Evolutionary conservation across 2,888 invertebrate species (phyloP).

Genomic region (Scaeva pyrastri): DNA sequence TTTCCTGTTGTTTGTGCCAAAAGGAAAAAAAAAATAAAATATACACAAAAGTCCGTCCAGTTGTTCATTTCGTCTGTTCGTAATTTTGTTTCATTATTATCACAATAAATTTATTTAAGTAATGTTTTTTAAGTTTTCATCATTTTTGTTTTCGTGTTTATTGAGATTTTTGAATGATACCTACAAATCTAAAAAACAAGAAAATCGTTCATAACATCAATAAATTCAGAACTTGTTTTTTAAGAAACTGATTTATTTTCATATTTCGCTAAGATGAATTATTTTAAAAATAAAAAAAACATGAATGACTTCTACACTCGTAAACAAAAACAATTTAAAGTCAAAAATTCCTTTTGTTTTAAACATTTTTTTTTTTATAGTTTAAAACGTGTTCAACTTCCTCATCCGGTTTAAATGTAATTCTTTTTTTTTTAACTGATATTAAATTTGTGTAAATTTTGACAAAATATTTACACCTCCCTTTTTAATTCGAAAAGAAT

Average conservation of each 20-base stretch:
- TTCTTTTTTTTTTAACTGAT: not conserved
- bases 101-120: conserved; percentile 17
- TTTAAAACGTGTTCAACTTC: not conserved
- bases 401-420: not conserved
- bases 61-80: conserved; percentile 15
- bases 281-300: not conserved
- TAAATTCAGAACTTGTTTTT: not conserved
- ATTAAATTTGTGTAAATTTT: not conserved
- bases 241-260: not conserved
- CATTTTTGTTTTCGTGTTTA: conserved; percentile 14
- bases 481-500: not conserved
- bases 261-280: not conserved
- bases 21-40: conserved; percentile 13
- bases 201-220: not conserved
- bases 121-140: not conserved
- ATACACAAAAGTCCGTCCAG: conserved; percentile 29
- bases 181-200: conserved; percentile 14
- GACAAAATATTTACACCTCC: not conserved
- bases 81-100: conserved; percentile 1
- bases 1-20: conserved; percentile 56
- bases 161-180: not conserved
- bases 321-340: not conserved
- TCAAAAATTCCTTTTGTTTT: no score
- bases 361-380: no score
- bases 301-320: not conserved